These are phyloP conservation scores for Willisornis vidua DNA, from an alignment of 2,113 vertebrate genomes.

Conservation along the genomic window DNA sequence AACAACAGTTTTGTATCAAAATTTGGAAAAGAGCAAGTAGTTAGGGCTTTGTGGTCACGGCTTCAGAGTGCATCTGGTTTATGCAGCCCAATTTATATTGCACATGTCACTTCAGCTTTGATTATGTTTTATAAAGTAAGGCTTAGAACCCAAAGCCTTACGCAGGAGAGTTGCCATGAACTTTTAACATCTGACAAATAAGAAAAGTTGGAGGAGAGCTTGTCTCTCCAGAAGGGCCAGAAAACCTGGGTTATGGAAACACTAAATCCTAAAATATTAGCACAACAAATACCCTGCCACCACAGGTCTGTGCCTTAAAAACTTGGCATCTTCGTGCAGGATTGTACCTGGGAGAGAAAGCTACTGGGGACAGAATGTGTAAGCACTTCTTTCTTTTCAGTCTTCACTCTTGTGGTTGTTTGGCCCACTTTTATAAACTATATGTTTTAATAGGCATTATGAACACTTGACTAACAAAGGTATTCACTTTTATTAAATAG, in stretches of 20 bases:
- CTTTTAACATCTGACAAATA: neutral
- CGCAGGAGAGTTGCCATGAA: neutral
- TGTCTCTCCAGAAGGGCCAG: neutral
- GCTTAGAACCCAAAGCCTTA: neutral
- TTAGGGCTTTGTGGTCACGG: neutral
- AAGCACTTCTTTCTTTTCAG: neutral
- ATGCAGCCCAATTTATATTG: neutral
- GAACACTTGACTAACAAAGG: neutral
- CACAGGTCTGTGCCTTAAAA: neutral
- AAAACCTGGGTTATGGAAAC: neutral
- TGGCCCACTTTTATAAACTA: neutral
- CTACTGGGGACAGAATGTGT: neutral
- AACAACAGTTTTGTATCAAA: neutral
- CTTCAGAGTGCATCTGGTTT: neutral
- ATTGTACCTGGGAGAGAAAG: neutral
- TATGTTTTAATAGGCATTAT: neutral
- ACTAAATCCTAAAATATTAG: neutral
- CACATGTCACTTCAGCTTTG: neutral
- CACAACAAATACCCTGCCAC: neutral
- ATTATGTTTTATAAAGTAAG: neutral
- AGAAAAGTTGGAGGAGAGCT: neutral
- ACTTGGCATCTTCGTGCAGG: neutral
- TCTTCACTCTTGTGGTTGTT: neutral
- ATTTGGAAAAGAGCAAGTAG: neutral
- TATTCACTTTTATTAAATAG: conserved; percentile 37